Evolutionary conservation across 2,797 vertebrate species (phyloP).

Genomic region (Hylomyscus alleni): DNA sequence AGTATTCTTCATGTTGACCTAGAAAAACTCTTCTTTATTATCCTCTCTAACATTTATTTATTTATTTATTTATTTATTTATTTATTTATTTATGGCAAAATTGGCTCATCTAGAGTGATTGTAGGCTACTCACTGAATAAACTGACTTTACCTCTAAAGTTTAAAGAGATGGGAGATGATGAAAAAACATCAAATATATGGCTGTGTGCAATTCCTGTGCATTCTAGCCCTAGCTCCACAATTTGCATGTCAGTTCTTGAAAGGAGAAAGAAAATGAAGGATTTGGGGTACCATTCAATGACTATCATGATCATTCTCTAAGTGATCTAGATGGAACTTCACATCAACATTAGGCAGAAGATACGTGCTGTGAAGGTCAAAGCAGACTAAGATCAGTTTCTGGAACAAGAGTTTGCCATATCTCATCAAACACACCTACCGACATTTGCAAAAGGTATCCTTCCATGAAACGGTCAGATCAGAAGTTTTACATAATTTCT

Average conservation of each 20-base stretch:
- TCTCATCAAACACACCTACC: not conserved
- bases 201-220: not conserved
- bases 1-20: conserved; percentile 65
- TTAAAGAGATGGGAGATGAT: conserved; percentile 63
- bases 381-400: conserved; percentile 38
- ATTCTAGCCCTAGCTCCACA: conserved; percentile 20
- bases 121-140: conserved; percentile 43
- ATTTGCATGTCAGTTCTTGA: conserved; percentile 50
- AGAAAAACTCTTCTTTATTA: conserved; percentile 73
- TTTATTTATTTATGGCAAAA: conserved; percentile 45
- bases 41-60: conserved; percentile 46
- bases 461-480: conserved; percentile 8
- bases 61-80: conserved; percentile 45
- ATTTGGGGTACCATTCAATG: conserved; percentile 52
- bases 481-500: conserved; percentile 59
- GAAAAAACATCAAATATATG: conserved; percentile 64
- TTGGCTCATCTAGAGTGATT: conserved; percentile 41
- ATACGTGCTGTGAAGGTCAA: conserved; percentile 57
- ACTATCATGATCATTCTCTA: conserved; percentile 21
- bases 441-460: conserved; percentile 13
- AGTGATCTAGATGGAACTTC: conserved; percentile 52
- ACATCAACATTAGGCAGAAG: conserved; percentile 38
- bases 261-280: conserved; percentile 72
- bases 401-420: conserved; percentile 21
- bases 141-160: conserved; percentile 59